A percentile compares a stretch with the other conserved stretches of the same genome.
Conservation (phyloP, 1,140 invertebrate genomes). For the Caerostris darwini region DNA sequence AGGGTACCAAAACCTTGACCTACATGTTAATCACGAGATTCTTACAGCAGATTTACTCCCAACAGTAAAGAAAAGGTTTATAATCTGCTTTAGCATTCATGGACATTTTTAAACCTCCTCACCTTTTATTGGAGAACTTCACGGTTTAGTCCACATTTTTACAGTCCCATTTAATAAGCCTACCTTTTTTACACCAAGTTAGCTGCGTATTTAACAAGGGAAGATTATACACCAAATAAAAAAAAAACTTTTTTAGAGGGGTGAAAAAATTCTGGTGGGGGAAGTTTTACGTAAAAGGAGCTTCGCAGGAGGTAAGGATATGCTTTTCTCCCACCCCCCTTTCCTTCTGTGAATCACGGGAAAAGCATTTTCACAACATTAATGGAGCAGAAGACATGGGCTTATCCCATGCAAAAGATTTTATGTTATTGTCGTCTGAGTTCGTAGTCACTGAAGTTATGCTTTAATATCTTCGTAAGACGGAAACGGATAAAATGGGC, state of each 20-base stretch:
- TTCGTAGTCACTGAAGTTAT: neutral
- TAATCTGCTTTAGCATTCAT: neutral
- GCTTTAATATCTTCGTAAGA: neutral
- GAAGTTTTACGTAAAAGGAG: neutral
- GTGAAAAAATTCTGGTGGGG: neutral
- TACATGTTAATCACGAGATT: neutral
- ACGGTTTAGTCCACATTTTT: neutral
- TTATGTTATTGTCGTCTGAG: neutral
- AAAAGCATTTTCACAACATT: neutral
- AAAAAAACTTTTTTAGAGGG: neutral
- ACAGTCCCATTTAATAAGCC: neutral
- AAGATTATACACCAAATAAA: neutral
- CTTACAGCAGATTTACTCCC: neutral
- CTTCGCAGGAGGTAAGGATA: neutral
- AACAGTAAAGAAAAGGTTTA: conserved; percentile 9
- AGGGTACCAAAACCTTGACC: neutral
- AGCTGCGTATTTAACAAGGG: conserved; percentile 10
- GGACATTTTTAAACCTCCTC: neutral
- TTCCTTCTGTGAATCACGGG: neutral
- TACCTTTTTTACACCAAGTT: neutral
- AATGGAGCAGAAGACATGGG: conserved; percentile 1
- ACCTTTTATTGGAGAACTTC: neutral
- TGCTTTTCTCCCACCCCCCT: neutral
- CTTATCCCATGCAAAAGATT: neutral
- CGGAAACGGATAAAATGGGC: neutral